These are phyloP conservation scores for Drosophila seguyi DNA, from an alignment of 1,140 invertebrate genomes.

Conservation along the genomic window DNA sequence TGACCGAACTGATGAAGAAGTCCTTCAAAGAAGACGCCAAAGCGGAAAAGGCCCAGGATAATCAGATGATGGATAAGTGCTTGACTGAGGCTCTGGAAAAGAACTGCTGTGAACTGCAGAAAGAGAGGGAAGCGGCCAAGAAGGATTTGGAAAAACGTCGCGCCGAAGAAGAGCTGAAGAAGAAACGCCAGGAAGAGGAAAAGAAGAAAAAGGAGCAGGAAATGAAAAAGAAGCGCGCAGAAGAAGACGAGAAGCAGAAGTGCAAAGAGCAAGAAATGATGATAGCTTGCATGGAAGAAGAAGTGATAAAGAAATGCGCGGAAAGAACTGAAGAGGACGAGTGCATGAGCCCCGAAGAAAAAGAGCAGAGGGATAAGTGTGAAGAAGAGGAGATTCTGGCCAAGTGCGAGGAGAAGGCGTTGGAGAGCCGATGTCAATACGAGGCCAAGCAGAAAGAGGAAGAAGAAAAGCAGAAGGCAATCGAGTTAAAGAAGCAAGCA, in stretches of 20 bases:
- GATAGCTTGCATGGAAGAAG: background rate
- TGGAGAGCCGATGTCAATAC: background rate
- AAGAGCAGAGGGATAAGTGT: background rate
- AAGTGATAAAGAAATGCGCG: background rate
- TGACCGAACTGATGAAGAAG: constrained; percentile 6
- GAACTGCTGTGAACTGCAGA: background rate
- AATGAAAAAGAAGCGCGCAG: background rate
- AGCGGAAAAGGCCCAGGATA: background rate
- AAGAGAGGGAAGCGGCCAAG: background rate
- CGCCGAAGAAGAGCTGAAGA: background rate
- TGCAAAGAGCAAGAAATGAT: background rate
- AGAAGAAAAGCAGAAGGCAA: background rate
- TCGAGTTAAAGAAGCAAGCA: background rate
- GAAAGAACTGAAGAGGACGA: background rate
- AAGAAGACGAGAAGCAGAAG: background rate
- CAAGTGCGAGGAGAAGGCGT: background rate
- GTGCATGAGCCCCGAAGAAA: background rate
- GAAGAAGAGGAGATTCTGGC: background rate
- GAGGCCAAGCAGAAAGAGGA: background rate
- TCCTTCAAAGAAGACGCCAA: background rate
- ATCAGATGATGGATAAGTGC: constrained; percentile 5
- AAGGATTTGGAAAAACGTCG: background rate
- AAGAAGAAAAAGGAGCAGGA: too few species aligned
- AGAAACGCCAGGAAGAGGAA: background rate
- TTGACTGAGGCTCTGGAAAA: background rate